Evolutionary conservation across 2,888 invertebrate genomes (phyloP).

Genomic region (Allolobophora icterica): DNA sequence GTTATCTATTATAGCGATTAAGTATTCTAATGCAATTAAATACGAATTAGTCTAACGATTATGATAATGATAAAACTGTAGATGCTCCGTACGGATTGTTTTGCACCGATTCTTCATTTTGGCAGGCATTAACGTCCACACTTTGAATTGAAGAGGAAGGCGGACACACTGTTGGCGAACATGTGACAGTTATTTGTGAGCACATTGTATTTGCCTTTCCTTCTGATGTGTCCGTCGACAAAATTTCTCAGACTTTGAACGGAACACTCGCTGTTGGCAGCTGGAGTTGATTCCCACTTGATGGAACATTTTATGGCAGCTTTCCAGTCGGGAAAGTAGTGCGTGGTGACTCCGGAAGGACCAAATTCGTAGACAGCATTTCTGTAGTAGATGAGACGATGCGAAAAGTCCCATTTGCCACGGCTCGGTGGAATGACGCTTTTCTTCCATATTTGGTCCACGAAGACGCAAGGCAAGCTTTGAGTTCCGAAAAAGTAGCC

Average conservation of each 20-base stretch:
- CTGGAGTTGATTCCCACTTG: not conserved
- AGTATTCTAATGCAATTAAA: no score
- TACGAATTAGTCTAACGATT: no score
- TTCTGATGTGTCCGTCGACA: not conserved
- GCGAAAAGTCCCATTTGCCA: not conserved
- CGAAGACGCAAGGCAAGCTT: not conserved
- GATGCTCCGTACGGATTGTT: no score
- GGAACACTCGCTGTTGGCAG: not conserved
- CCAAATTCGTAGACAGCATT: slow-evolving; percentile 1
- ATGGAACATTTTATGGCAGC: not conserved
- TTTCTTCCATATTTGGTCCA: not conserved
- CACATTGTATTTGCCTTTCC: not conserved
- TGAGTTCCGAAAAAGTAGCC: not conserved
- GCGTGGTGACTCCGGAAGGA: not conserved
- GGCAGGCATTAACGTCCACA: not conserved
- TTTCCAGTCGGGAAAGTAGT: not conserved
- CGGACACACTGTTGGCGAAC: not conserved
- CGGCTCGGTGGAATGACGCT: not conserved
- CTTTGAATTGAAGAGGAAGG: not conserved
- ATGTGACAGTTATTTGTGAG: not conserved
- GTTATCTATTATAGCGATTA: no score
- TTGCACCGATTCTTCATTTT: no score
- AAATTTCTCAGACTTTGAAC: not conserved
- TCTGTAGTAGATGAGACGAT: not conserved
- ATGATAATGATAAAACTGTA: no score